Evolutionary conservation across 1,140 invertebrate genomes (phyloP), one percentile per base, ranked within the genome.

Genomic region (Ridgeia piscesae): DNA sequence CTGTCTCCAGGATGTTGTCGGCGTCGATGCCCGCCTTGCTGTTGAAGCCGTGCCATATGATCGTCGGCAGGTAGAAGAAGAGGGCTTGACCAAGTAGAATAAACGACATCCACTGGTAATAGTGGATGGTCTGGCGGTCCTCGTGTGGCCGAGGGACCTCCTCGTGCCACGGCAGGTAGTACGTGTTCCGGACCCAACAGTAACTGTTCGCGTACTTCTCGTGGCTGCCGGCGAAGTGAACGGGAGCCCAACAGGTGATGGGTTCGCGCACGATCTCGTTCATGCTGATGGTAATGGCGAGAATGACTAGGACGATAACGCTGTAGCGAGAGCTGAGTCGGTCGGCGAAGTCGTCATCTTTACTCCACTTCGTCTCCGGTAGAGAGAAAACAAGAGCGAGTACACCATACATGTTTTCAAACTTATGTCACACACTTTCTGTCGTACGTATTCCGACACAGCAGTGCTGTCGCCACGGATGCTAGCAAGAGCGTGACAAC

Each of bases 81-180:
- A 93, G 95, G 14, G 96, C 97, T 94, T 97, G 96, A 6, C 96
- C 94, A 33, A 97, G 94, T 27, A 97, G 94, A 92, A 97, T 96
- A 35, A 97, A 95, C 11, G 97, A 96, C 17, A 97, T 96, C 97
- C 97, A 97, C 93, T 97, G 96, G 93, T 97, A 97, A 94, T 97
- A 97, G 92, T 94, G 95, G n/a, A 93, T 92, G 95, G 95, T 21
- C 89, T 92, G 88, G 95, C 50, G 93, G 33, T 95, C 94, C 91
- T 94, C 93, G 9, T 94, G 92, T 27, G 93, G 92, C 89, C 94
- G 93, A 34, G 95, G 95, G 34, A 92, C 48, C 31, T 92, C 92
- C 9, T 92, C 34, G n/a, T 90, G 17, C 33, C 33, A 92, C 31
- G 91, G 33, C 1, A 93, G 88, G 89, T 92, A 93, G 50, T 93